A percentile compares a stretch with the other conserved stretches of the same genome.
These are phyloP conservation scores for Xyrichtys novacula DNA, from an alignment of 2,797 vertebrate genomes.

Conservation along the genomic window DNA sequence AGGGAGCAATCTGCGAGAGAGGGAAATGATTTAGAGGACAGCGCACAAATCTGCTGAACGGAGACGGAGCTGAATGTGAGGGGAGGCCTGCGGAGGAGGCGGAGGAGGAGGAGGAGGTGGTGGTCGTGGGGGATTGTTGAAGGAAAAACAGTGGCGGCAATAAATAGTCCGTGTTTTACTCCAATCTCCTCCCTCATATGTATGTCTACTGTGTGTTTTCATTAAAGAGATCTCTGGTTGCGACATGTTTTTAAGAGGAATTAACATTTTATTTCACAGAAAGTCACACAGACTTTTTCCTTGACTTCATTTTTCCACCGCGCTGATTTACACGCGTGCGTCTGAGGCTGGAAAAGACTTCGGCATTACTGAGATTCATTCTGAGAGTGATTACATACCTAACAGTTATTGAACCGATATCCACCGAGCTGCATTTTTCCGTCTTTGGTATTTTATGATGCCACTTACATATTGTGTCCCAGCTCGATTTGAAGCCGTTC, in stretches of 20 bases:
- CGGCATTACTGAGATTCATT: not conserved
- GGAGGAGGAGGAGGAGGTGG: slow-evolving; percentile 49
- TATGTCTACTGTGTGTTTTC: slow-evolving; percentile 35
- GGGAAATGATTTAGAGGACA: slow-evolving; percentile 81
- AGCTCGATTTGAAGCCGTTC: slow-evolving; percentile 2
- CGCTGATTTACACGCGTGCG: not conserved
- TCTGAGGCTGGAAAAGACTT: not conserved
- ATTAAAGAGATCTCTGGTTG: slow-evolving; percentile 35
- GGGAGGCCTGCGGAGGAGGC: slow-evolving; percentile 49
- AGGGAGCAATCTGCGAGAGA: slow-evolving; percentile 81
- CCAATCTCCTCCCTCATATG: slow-evolving; percentile 21
- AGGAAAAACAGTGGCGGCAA: slow-evolving; percentile 31
- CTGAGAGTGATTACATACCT: slow-evolving; percentile 23
- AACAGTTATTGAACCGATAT: slow-evolving; percentile 30
- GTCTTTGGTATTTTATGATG: not conserved
- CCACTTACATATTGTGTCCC: slow-evolving; percentile 3
- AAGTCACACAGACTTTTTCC: not conserved
- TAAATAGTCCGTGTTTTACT: slow-evolving; percentile 60
- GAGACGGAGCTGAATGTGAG: slow-evolving; percentile 29
- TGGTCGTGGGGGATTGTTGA: slow-evolving; percentile 33
- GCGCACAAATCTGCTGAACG: slow-evolving; percentile 76
- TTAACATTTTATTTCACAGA: slow-evolving; percentile 13
- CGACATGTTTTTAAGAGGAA: slow-evolving; percentile 14
- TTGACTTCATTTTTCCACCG: slow-evolving; percentile 1
- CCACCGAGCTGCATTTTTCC: slow-evolving; percentile 19